Conservation (phyloP, 2,888 invertebrate species). For the Cordylochernes scorpioides region DNA sequence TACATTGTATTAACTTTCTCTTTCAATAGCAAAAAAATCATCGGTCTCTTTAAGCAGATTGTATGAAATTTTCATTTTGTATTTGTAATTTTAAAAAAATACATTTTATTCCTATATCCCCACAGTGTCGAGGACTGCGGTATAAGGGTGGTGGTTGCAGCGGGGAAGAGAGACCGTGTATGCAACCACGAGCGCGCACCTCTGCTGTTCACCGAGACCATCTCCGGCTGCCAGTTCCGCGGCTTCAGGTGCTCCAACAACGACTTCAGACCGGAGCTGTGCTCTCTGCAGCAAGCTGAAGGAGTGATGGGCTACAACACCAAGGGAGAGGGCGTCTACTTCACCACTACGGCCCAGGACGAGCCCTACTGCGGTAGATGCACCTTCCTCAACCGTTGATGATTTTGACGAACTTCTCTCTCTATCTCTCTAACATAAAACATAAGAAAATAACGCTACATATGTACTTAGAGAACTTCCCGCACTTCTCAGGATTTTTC, state of each 20-base stretch:
- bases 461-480: too few relatives aligned
- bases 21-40: too few relatives aligned
- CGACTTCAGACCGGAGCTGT: constrained; percentile 3
- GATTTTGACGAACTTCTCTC: too few relatives aligned
- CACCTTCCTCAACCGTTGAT: neutral
- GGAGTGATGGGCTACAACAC: constrained; percentile 7
- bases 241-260: constrained; percentile 3
- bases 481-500: too few relatives aligned
- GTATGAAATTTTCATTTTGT: too few relatives aligned
- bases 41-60: too few relatives aligned
- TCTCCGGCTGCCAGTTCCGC: constrained; percentile 3
- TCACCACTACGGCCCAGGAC: constrained; percentile 4
- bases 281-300: constrained; percentile 1
- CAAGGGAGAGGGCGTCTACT: constrained; percentile 4
- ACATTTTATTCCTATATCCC: too few relatives aligned
- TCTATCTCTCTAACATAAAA: too few relatives aligned
- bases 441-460: too few relatives aligned
- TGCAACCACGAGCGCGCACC: constrained; percentile 10
- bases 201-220: constrained; percentile 7
- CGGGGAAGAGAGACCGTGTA: constrained; percentile 2
- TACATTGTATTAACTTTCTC: too few relatives aligned
- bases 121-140: neutral
- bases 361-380: constrained; percentile 8
- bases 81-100: too few relatives aligned
- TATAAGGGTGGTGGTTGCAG: constrained; percentile 3